Conservation (phyloP, 1,140 invertebrate genomes). For the Propsilocerus akamusi region DNA sequence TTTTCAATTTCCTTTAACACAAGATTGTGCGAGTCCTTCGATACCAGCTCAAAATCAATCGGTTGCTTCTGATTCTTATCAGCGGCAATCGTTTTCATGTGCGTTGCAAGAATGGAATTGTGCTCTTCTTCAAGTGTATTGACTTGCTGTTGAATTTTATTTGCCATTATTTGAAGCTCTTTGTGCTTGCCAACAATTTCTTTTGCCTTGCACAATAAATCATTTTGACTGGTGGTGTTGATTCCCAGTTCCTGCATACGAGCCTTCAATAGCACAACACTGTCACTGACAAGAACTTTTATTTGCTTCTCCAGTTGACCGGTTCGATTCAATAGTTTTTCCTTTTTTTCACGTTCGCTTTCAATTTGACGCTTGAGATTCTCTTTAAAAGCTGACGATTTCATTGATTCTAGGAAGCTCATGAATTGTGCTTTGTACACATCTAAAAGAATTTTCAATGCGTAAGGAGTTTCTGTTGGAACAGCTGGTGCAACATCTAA, state of each 20-base stretch:
- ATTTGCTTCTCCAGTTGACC: slow-evolving; percentile 83
- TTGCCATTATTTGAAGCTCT: slow-evolving; percentile 70
- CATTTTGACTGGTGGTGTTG: slow-evolving; percentile 59
- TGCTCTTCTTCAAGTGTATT: slow-evolving; percentile 42
- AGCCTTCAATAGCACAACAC: slow-evolving; percentile 73
- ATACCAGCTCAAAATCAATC: slow-evolving; percentile 33
- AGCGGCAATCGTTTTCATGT: slow-evolving; percentile 47
- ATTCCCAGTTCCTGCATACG: slow-evolving; percentile 82
- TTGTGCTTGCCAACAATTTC: slow-evolving; percentile 83
- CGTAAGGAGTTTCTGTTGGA: slow-evolving; percentile 46
- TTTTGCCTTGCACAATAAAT: slow-evolving; percentile 75
- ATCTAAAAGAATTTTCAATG: slow-evolving; percentile 68
- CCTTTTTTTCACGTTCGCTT: slow-evolving; percentile 67
- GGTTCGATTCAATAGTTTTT: slow-evolving; percentile 54
- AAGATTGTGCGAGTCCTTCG: slow-evolving; percentile 50
- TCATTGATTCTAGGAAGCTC: slow-evolving; percentile 63
- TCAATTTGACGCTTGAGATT: slow-evolving; percentile 60
- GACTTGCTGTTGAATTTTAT: slow-evolving; percentile 66
- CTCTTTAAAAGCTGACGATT: slow-evolving; percentile 48
- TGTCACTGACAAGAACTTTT: slow-evolving; percentile 74
- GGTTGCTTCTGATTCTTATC: slow-evolving; percentile 36
- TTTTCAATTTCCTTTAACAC: slow-evolving; percentile 70
- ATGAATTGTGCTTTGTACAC: slow-evolving; percentile 68
- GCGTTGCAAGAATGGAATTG: slow-evolving; percentile 38
- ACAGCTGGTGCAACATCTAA: slow-evolving; percentile 60